These are phyloP conservation scores for Valencia hispanica DNA, from an alignment of 2,797 vertebrate species.

Conservation along the genomic window DNA sequence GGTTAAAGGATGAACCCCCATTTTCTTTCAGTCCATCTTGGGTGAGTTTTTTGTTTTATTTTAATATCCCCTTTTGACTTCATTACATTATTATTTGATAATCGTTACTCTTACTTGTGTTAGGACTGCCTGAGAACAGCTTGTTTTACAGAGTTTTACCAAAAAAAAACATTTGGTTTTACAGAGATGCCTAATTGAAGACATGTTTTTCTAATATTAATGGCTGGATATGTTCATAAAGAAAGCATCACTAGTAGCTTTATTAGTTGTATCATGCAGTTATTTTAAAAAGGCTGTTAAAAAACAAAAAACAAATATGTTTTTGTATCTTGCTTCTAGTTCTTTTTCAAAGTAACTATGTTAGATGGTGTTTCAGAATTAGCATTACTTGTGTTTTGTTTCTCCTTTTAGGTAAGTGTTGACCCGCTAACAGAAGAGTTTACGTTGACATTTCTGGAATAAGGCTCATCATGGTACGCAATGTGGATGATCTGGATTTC, in stretches of 20 bases:
- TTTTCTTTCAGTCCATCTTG: conserved; percentile 45
- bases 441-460: conserved; percentile 10
- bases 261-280: neutral
- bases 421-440: conserved; percentile 23
- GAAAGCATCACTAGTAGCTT: conserved; percentile 17
- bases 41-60: conserved; percentile 67
- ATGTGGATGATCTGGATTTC: conserved; percentile 94
- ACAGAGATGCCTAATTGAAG: neutral
- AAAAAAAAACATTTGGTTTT: neutral
- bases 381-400: conserved; percentile 3
- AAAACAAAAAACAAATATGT: neutral
- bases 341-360: neutral
- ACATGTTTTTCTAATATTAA: neutral
- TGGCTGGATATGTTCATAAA: conserved; percentile 32
- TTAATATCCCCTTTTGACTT: conserved; percentile 35
- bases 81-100: conserved; percentile 29
- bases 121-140: neutral
- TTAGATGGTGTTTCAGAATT: conserved; percentile 4
- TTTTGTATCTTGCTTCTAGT: neutral
- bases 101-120: conserved; percentile 28
- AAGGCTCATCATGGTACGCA: conserved; percentile 87
- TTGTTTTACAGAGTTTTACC: no score
- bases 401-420: conserved; percentile 58
- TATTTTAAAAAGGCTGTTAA: neutral
- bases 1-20: conserved; percentile 64